Evolutionary conservation across 2,797 vertebrate genomes (phyloP).

Genomic region (Petrocephalus schoutedeni): DNA sequence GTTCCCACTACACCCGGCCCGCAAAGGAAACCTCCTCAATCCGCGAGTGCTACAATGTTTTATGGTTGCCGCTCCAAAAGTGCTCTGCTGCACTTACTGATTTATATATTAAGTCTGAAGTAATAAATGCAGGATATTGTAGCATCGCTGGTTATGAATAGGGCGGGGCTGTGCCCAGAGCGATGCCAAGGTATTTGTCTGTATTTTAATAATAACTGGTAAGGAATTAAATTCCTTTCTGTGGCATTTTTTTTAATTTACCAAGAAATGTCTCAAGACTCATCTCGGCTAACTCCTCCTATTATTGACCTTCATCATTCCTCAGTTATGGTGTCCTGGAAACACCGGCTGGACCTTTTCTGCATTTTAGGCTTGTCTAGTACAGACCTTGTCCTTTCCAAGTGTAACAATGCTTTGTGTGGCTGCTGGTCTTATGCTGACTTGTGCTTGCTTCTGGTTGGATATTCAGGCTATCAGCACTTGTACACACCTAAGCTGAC

Average conservation of each 20-base stretch:
- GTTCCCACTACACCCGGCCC: background rate
- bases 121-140: background rate
- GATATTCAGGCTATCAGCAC: background rate
- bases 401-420: background rate
- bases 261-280: background rate
- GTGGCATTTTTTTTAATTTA: background rate
- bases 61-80: background rate
- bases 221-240: background rate
- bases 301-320: background rate
- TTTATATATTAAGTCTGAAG: background rate
- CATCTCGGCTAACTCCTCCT: background rate
- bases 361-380: background rate
- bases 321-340: too few relatives aligned
- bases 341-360: background rate
- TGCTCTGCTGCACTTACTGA: background rate
- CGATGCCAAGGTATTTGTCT: background rate
- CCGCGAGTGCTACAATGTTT: background rate
- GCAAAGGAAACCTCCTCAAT: background rate
- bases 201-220: background rate
- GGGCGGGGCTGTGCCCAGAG: background rate
- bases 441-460: background rate
- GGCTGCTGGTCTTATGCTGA: background rate
- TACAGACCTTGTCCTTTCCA: background rate
- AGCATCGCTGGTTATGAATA: background rate
- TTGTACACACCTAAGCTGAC: background rate